phyloP scores from a whole-genome alignment of 2,888 invertebrate species.

The Prosopocoilus inquinatus region DNA sequence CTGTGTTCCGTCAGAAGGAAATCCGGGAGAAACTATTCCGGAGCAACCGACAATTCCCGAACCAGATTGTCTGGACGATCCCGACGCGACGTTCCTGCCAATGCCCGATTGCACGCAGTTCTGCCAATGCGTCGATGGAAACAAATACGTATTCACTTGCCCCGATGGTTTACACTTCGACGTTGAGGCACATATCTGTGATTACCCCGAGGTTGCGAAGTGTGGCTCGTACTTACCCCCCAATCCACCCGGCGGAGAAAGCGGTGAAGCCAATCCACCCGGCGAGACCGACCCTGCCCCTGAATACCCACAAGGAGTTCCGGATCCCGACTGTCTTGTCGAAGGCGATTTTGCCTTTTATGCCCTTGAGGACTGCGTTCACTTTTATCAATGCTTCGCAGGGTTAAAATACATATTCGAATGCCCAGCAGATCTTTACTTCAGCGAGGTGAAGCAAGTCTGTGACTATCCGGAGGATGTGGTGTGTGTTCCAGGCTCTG shows the following conservation, averaged over 20 bases:
- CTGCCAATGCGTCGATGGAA: not conserved
- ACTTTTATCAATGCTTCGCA: constrained; percentile 11
- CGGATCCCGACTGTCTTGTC: too few species aligned
- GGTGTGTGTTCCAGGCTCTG: constrained; percentile 8
- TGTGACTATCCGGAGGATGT: constrained; percentile 28
- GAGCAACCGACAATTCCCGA: not conserved
- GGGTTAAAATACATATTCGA: not conserved
- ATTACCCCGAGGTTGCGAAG: not conserved
- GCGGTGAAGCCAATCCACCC: too few species aligned
- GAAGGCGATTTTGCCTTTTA: too few species aligned
- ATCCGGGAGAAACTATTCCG: not conserved
- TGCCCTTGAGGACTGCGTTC: not conserved
- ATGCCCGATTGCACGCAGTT: not conserved
- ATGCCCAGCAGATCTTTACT: constrained; percentile 16
- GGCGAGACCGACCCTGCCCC: constrained; percentile 6
- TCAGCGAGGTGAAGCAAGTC: constrained; percentile 4
- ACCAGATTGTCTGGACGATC: not conserved
- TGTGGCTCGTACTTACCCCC: not conserved
- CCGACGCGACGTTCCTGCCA: not conserved
- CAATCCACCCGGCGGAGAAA: not conserved
- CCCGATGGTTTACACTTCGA: not conserved
- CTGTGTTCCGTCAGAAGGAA: constrained; percentile 6
- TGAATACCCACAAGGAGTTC: too few species aligned
- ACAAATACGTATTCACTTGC: not conserved
- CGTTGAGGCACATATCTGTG: not conserved